Conservation (phyloP, 2,113 vertebrate genomes). For the Tragelaphus strepsiceros region DNA sequence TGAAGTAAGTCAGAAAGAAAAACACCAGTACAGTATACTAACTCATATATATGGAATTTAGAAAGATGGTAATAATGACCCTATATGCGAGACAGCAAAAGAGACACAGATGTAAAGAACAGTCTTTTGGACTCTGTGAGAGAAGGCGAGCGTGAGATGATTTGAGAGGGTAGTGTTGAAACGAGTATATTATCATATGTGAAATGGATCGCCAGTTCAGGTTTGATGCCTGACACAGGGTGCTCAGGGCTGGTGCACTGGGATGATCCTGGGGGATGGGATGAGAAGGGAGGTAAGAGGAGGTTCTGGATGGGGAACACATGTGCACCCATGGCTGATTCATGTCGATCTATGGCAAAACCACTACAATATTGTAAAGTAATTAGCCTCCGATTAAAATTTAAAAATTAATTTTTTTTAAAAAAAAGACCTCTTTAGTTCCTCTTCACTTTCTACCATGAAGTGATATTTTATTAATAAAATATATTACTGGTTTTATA, state of each 20-base stretch:
- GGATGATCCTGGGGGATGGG: background rate
- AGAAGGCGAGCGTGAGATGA: background rate
- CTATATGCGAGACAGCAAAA: background rate
- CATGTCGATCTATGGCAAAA: background rate
- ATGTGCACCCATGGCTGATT: background rate
- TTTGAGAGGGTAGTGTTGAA: background rate
- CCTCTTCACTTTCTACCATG: background rate
- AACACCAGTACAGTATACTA: background rate
- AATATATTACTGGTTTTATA: background rate
- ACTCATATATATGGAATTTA: background rate
- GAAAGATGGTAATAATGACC: background rate
- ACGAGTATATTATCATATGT: background rate
- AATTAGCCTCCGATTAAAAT: background rate
- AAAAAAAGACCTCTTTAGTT: background rate
- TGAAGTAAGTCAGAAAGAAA: background rate
- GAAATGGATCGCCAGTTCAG: fast-evolving
- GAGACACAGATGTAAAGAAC: background rate
- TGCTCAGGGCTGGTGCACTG: background rate
- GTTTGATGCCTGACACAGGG: background rate
- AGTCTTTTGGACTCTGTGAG: background rate
- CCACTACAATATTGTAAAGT: background rate
- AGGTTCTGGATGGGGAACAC: background rate
- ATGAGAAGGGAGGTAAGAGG: background rate
- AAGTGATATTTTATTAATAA: background rate
- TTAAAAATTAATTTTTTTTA: background rate